Conservation (phyloP, 92 coral and sea anemone genomes). For the Metridium senile region DNA sequence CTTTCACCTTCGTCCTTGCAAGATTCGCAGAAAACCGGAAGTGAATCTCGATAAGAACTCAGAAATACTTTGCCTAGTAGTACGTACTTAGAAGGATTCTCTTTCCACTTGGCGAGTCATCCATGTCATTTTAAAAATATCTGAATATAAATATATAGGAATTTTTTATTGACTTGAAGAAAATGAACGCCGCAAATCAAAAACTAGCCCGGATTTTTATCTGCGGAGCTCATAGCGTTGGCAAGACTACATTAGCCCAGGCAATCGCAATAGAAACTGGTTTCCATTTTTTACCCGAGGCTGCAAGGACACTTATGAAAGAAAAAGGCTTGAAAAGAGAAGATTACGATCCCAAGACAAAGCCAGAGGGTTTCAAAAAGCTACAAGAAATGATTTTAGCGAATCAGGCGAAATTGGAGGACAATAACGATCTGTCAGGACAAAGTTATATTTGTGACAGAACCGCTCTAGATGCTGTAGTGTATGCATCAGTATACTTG, state of each 20-base stretch:
- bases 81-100: no score
- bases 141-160: no score
- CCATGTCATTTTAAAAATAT: no score
- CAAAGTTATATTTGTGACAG: conserved; percentile 82
- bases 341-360: conserved; percentile 76
- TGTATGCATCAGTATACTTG: conserved; percentile 77
- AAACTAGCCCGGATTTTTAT: conserved; percentile 68
- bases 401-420: conserved; percentile 63
- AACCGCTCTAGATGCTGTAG: conserved; percentile 88
- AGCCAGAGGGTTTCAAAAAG: conserved; percentile 57
- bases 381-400: conserved; percentile 67
- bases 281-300: conserved; percentile 65
- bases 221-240: conserved; percentile 96
- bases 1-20: no score
- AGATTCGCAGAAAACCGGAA: no score
- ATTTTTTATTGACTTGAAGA: no score
- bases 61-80: no score
- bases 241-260: conserved; percentile 81
- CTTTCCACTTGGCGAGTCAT: no score
- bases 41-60: no score
- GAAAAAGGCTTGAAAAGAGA: conserved; percentile 65
- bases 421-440: conserved; percentile 34
- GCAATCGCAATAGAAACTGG: conserved; percentile 50
- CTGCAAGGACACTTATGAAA: conserved; percentile 74
- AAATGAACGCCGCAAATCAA: not conserved